Conservation (phyloP, 2,888 invertebrate species). For the Caradrina clavipalpis region DNA sequence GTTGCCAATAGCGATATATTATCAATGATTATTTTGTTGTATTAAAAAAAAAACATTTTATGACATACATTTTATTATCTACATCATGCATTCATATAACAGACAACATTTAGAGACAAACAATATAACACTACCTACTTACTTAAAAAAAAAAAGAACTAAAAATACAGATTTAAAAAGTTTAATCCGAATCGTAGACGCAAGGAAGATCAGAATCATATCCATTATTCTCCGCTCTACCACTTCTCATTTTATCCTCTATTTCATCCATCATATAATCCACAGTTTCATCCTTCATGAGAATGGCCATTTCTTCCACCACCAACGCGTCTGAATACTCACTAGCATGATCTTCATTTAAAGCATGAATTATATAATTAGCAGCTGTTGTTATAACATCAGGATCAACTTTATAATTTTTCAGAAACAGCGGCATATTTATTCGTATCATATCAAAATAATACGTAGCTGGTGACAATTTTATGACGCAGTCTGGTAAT, state of each 20-base stretch:
- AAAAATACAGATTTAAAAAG: neutral
- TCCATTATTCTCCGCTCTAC: rapidly evolving
- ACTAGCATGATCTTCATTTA: neutral
- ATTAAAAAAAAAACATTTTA: neutral
- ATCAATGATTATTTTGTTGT: too few species aligned
- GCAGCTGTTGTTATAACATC: neutral
- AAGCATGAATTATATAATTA: neutral
- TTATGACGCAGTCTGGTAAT: conserved; percentile 39
- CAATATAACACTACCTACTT: neutral
- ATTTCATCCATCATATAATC: conserved; percentile 31
- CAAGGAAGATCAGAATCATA: conserved; percentile 40
- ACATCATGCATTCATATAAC: too few species aligned
- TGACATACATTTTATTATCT: conserved; percentile 4
- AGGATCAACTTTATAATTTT: rapidly evolving
- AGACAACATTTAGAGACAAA: neutral
- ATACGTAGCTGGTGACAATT: conserved; percentile 40
- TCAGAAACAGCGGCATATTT: conserved; percentile 1
- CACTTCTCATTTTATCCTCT: neutral
- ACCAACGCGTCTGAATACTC: neutral
- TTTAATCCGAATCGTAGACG: conserved; percentile 37
- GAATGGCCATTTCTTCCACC: conserved; percentile 15
- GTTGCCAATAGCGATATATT: too few species aligned
- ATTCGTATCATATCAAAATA: conserved; percentile 21
- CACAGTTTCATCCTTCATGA: conserved; percentile 9
- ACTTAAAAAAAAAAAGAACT: too few species aligned